A percentile compares a stretch with the other conserved stretches of the same genome.
phyloP scores from a whole-genome alignment of 2,888 invertebrate species.

The Nycteola revayana region DNA sequence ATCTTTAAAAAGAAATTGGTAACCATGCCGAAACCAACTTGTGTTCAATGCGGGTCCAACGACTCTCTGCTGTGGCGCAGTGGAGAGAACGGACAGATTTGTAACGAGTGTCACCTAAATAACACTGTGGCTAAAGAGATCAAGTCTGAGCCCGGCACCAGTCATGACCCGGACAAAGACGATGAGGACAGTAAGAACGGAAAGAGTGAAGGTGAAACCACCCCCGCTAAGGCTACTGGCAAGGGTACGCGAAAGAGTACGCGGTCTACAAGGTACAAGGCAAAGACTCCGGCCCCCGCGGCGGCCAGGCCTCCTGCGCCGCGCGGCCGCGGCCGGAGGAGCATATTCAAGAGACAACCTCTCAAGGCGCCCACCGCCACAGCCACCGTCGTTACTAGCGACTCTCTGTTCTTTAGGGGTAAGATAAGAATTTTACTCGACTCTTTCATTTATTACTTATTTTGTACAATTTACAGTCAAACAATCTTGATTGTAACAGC shows the following conservation, averaged over 20 bases:
- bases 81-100: slow-evolving; percentile 88
- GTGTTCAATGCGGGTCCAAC: slow-evolving; percentile 85
- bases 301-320: slow-evolving; percentile 60
- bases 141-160: slow-evolving; percentile 48
- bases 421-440: too few species aligned
- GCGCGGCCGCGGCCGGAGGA: slow-evolving; percentile 88
- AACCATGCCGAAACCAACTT: slow-evolving; percentile 84
- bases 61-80: slow-evolving; percentile 90
- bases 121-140: slow-evolving; percentile 55
- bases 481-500: too few species aligned
- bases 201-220: slow-evolving; percentile 56
- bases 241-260: slow-evolving; percentile 83
- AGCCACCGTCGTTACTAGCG: slow-evolving; percentile 90
- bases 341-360: slow-evolving; percentile 90
- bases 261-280: slow-evolving; percentile 80
- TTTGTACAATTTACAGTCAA: too few species aligned
- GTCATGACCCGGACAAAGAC: slow-evolving; percentile 55
- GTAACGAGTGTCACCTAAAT: slow-evolving; percentile 86
- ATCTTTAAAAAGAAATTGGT: too few species aligned
- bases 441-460: too few species aligned
- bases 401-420: slow-evolving; percentile 84
- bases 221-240: slow-evolving; percentile 72
- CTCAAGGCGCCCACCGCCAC: slow-evolving; percentile 91
- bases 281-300: slow-evolving; percentile 60
- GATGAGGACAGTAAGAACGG: slow-evolving; percentile 54